Percentiles rank a stretch among this genome's conserved stretches.
These are phyloP conservation scores for Atrina japonica DNA, from an alignment of 2,888 invertebrate species.

Conservation along the genomic window DNA sequence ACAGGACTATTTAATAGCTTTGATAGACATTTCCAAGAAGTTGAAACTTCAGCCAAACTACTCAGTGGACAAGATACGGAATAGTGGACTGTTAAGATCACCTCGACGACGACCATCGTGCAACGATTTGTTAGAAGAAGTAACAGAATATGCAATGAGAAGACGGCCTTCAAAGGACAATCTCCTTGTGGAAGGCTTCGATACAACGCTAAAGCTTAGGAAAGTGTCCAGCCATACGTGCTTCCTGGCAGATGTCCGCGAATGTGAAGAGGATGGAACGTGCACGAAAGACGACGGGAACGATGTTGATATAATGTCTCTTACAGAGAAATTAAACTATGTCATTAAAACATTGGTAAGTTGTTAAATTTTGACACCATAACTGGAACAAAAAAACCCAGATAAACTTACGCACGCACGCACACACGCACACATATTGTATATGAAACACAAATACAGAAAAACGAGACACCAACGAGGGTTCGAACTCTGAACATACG, in stretches of 20 bases:
- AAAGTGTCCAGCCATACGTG: slow-evolving; percentile 9
- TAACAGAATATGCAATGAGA: slow-evolving; percentile 28
- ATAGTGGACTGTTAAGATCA: slow-evolving; percentile 1
- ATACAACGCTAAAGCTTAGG: background rate
- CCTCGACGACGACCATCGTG: slow-evolving; percentile 5
- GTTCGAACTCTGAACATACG: too few relatives aligned
- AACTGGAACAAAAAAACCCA: too few relatives aligned
- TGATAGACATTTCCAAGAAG: slow-evolving; percentile 39
- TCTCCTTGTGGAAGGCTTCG: background rate
- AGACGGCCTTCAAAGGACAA: slow-evolving; percentile 17
- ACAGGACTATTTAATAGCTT: slow-evolving; percentile 32
- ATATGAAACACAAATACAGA: background rate
- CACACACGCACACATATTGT: background rate
- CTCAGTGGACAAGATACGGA: slow-evolving; percentile 11
- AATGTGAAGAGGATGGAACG: slow-evolving; percentile 21
- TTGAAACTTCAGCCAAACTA: slow-evolving; percentile 32
- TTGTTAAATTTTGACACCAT: too few relatives aligned
- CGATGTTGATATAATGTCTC: slow-evolving; percentile 16
- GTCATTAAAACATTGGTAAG: slow-evolving; percentile 23
- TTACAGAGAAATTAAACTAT: slow-evolving; percentile 25
- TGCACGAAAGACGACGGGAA: slow-evolving; percentile 3
- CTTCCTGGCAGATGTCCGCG: slow-evolving; percentile 19
- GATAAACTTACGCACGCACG: background rate
- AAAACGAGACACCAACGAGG: too few relatives aligned
- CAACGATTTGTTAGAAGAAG: slow-evolving; percentile 21